Evolutionary conservation across 2,888 invertebrate species (phyloP).

Genomic region (Arge pagana): DNA sequence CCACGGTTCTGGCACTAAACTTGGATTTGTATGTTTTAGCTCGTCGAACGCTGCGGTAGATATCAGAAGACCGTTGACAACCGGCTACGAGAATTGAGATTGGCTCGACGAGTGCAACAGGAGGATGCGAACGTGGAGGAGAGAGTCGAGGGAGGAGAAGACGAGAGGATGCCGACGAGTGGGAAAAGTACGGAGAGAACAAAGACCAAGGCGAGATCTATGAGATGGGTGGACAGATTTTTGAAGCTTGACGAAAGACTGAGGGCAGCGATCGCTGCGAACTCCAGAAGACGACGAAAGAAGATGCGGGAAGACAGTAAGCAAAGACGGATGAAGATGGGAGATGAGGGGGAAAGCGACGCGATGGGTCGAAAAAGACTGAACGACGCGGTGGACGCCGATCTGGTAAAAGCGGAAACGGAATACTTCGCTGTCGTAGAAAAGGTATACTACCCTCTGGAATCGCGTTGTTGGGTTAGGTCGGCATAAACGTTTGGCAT

Average conservation of each 20-base stretch:
- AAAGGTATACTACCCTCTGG: slow-evolving; percentile 39
- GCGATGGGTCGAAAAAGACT: slow-evolving; percentile 25
- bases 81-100: slow-evolving; percentile 23
- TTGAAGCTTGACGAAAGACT: too few species aligned
- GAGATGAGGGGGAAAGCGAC: too few species aligned
- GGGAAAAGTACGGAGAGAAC: neutral
- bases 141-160: neutral
- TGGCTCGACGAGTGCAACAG: neutral
- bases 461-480: too few species aligned
- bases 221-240: too few species aligned
- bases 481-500: too few species aligned
- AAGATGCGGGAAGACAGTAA: too few species aligned
- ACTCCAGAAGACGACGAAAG: too few species aligned
- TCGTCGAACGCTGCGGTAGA: slow-evolving; percentile 31
- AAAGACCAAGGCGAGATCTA: too few species aligned
- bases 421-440: slow-evolving; percentile 44
- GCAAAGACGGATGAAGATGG: too few species aligned
- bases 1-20: neutral
- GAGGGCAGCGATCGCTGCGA: too few species aligned
- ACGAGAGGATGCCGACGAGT: neutral
- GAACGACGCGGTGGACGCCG: slow-evolving; percentile 35
- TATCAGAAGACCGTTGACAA: slow-evolving; percentile 30
- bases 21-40: slow-evolving; percentile 29
- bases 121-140: slow-evolving; percentile 11
- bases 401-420: slow-evolving; percentile 41